These are phyloP conservation scores for Epinotia brunnichana DNA, from an alignment of 2,888 invertebrate species.

Conservation along the genomic window DNA sequence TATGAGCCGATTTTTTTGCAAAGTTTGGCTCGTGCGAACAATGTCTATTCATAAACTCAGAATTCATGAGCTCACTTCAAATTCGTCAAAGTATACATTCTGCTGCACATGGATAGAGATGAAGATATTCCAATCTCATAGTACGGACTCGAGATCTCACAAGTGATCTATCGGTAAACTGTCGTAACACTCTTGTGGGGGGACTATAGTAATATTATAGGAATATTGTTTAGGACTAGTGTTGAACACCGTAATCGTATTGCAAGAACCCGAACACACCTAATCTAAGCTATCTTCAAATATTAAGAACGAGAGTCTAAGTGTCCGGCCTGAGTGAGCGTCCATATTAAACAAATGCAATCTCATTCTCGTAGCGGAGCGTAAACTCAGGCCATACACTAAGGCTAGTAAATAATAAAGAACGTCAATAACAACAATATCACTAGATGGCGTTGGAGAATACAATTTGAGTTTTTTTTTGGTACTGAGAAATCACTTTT, in stretches of 20 bases:
- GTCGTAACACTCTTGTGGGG: constrained; percentile 9
- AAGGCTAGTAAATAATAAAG: not conserved
- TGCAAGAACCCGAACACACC: constrained; percentile 13
- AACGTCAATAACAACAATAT: not conserved
- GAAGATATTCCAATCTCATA: not conserved
- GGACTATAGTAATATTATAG: constrained; percentile 4
- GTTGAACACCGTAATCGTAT: constrained; percentile 14
- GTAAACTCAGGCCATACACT: too few species aligned
- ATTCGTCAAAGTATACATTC: too few species aligned
- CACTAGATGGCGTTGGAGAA: too few species aligned
- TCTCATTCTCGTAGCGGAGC: too few species aligned
- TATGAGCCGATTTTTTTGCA: too few species aligned
- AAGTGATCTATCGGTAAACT: not conserved
- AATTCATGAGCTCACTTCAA: too few species aligned
- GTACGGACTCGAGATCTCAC: not conserved
- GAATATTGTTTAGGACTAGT: constrained; percentile 18
- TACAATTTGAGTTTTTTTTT: too few species aligned
- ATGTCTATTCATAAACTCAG: too few species aligned
- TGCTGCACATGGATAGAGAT: not conserved
- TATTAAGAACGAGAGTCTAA: not conserved
- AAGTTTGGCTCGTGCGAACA: too few species aligned
- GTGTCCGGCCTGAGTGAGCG: not conserved
- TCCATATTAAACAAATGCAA: too few species aligned
- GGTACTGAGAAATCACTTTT: too few species aligned
- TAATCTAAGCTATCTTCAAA: constrained; percentile 21